Evolutionary conservation across 1,140 invertebrate genomes (phyloP), one percentile per base, ranked within the genome.

Genomic region (Potamilus streckersoni): DNA sequence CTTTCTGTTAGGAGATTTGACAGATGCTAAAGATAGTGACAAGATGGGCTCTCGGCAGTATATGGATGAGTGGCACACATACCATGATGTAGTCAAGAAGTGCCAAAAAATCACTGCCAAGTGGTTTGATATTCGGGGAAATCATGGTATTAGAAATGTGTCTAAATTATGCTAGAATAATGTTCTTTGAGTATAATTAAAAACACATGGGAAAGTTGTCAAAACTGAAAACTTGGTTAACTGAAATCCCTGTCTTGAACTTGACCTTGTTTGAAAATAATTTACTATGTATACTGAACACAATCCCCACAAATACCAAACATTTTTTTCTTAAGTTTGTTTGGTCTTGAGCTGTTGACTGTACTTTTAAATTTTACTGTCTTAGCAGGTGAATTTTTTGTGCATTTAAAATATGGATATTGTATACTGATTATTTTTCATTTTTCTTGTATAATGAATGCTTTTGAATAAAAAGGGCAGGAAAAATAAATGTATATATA

Each of bases 81-180:
- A 98, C 88, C 91, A 93, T 78, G 91, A 93, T 82, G 91, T 94
- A 78, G 90, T 97, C 49, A 91, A 93, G 60, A 92, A 94, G 77
- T 93, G 92, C 76, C 92, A 93, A 79, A 58, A 82, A 65, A 56
- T 73, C 17, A 72, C 68, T 17, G 79, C 80, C 14, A 90, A 92
- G 15, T 98, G 96, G 96, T 90, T 98, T 64, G 97, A 98, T 91
- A 94, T 97, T 74, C 92, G 96, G 90, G 97, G 97, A 88, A 98
- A 98, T 92, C 97, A 98, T 93, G 96, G 96, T 97, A 91, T 87
- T 82, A 79, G 66, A 49, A 17, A 55, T 27, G 17, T 19, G 17
- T 19, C 16, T 15, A n/a, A 65, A 16, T 73, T 58, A 1, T 60
- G 13, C 6, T 14, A 5, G 20, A 61, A 61, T 1, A 15, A 19